These are phyloP conservation scores for Stenotaenia linearis DNA, from an alignment of 2,888 invertebrate species.

Conservation along the genomic window DNA sequence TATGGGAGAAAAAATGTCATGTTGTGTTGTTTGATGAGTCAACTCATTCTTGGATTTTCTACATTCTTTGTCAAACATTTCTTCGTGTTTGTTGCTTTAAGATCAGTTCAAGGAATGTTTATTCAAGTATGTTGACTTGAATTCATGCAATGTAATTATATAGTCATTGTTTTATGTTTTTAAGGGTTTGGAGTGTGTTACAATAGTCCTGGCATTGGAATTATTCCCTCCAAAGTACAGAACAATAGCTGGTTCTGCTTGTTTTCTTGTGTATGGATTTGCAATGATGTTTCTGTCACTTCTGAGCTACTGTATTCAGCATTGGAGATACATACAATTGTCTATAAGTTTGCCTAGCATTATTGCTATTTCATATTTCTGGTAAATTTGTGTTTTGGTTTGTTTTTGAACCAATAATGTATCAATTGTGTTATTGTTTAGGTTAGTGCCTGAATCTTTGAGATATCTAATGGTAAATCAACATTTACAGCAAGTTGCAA, in stretches of 20 bases:
- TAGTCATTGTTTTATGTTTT: conserved; percentile 28
- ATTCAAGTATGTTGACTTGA: conserved; percentile 44
- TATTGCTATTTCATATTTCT: conserved; percentile 48
- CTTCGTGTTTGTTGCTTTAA: conserved; percentile 46
- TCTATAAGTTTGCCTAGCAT: conserved; percentile 52
- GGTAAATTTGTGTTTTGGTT: conserved; percentile 40
- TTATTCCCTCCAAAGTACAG: conserved; percentile 50
- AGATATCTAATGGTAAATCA: background rate
- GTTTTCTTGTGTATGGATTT: conserved; percentile 52
- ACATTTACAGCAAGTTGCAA: background rate
- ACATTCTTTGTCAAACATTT: conserved; percentile 44
- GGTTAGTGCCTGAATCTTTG: conserved; percentile 39
- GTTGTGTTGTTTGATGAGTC: conserved; percentile 48
- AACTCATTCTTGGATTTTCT: conserved; percentile 44
- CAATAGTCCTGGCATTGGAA: conserved; percentile 53
- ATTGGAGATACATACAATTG: conserved; percentile 54
- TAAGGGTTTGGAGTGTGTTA: conserved; percentile 52
- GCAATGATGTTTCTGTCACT: conserved; percentile 50
- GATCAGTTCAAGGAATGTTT: conserved; percentile 50
- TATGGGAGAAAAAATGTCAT: conserved; percentile 50
- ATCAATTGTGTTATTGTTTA: conserved; percentile 32
- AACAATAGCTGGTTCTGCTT: conserved; percentile 50
- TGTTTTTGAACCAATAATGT: background rate
- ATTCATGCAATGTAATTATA: background rate
- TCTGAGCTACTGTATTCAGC: conserved; percentile 50